Conservation (phyloP, 2,113 vertebrate species). For the Agapornis roseicollis region DNA sequence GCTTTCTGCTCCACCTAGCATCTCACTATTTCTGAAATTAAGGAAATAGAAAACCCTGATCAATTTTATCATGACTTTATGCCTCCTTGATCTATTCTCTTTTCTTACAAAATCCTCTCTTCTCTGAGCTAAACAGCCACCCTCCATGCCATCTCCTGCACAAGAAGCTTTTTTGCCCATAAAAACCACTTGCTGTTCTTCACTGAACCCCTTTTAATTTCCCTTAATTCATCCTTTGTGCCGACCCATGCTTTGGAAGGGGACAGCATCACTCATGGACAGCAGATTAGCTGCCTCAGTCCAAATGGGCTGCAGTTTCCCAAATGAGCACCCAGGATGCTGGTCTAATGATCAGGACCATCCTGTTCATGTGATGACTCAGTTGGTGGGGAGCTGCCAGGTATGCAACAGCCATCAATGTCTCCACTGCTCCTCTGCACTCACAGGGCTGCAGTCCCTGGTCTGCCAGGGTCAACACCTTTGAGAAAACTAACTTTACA, state of each 20-base stretch:
- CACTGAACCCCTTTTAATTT: background rate
- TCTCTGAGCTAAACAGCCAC: background rate
- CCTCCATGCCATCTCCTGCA: background rate
- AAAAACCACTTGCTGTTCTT: background rate
- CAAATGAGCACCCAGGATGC: background rate
- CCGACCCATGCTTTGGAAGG: background rate
- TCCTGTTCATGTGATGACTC: background rate
- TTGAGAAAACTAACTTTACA: conserved; percentile 30
- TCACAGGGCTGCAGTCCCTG: background rate
- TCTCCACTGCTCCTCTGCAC: background rate
- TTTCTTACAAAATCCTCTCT: background rate
- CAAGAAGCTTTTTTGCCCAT: background rate
- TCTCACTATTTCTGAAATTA: background rate
- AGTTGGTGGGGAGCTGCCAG: background rate
- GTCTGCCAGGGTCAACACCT: background rate
- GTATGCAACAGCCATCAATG: background rate
- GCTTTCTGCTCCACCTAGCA: background rate
- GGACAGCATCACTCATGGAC: accelerated
- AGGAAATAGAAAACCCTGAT: background rate
- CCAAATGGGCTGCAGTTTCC: background rate
- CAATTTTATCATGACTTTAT: background rate
- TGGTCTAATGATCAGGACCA: background rate
- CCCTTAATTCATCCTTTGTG: background rate
- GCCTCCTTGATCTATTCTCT: background rate
- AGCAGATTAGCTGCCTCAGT: background rate